A percentile compares a stretch with the other conserved stretches of the same genome.
Evolutionary conservation across 2,797 vertebrate genomes (phyloP).

Genomic region (Lithobates pipiens): DNA sequence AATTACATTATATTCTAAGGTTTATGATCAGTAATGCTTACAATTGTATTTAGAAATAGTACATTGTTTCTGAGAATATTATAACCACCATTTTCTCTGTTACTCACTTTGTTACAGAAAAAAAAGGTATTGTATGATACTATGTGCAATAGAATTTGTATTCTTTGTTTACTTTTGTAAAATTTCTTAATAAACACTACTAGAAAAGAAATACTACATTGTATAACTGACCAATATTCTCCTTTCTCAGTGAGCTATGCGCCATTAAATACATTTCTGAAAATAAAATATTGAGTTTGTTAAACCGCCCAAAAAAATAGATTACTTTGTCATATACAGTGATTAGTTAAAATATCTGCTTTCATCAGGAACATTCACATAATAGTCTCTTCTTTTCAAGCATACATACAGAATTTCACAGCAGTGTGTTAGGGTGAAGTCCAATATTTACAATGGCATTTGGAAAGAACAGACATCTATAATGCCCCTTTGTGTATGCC

Average conservation of each 20-base stretch:
- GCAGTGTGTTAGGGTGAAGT: not conserved
- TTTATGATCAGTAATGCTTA: too few relatives aligned
- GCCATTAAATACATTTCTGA: not conserved
- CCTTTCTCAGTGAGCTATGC: not conserved
- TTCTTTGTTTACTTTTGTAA: too few relatives aligned
- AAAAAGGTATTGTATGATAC: too few relatives aligned
- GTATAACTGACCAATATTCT: not conserved
- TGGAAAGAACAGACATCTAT: not conserved
- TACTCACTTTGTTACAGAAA: too few relatives aligned
- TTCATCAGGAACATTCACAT: not conserved
- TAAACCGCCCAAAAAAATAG: not conserved
- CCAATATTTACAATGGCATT: conserved; percentile 33
- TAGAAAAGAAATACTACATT: too few relatives aligned
- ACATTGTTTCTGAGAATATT: too few relatives aligned
- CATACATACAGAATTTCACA: conserved; percentile 65
- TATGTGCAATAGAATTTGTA: too few relatives aligned
- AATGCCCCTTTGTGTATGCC: not conserved
- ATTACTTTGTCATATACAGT: not conserved
- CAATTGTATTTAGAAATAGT: too few relatives aligned
- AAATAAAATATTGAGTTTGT: not conserved
- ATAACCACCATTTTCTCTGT: too few relatives aligned
- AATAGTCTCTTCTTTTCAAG: conserved; percentile 44
- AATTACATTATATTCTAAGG: too few relatives aligned
- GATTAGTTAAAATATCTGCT: not conserved
- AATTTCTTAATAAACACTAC: too few relatives aligned